Conservation (phyloP, 2,888 invertebrate species). For the Synanthedon tipuliformis region DNA sequence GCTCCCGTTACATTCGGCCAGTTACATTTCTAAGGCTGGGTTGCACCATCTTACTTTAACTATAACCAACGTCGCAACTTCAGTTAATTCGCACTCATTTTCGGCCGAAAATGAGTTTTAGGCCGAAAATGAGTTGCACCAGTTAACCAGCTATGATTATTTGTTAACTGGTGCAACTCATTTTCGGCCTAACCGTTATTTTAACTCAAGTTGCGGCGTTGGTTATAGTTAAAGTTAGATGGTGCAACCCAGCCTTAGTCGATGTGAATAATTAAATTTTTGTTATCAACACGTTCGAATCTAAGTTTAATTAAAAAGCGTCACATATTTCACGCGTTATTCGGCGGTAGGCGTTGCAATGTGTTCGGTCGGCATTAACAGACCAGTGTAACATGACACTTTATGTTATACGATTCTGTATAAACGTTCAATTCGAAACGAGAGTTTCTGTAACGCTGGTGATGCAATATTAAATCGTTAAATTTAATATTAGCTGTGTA, state of each 20-base stretch:
- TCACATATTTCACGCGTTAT: slow-evolving; percentile 65
- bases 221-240: too few relatives aligned
- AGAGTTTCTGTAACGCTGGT: slow-evolving; percentile 34
- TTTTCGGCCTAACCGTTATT: too few relatives aligned
- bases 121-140: too few relatives aligned
- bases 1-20: slow-evolving; percentile 31
- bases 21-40: slow-evolving; percentile 42
- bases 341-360: slow-evolving; percentile 61
- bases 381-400: slow-evolving; percentile 35
- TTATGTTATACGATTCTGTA: slow-evolving; percentile 18
- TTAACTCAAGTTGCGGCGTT: too few relatives aligned
- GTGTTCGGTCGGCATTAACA: slow-evolving; percentile 29
- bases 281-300: slow-evolving; percentile 55
- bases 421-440: slow-evolving; percentile 15
- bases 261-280: slow-evolving; percentile 54
- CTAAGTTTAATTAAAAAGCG: slow-evolving; percentile 68
- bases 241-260: too few relatives aligned
- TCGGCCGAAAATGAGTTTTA: too few relatives aligned
- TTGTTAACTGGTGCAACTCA: too few relatives aligned
- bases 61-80: too few relatives aligned
- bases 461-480: slow-evolving; percentile 65
- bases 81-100: too few relatives aligned
- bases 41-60: too few relatives aligned
- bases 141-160: too few relatives aligned
- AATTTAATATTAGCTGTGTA: slow-evolving; percentile 63